Percentiles rank a stretch among this genome's conserved stretches.
These are phyloP conservation scores for Drosophila carrolli DNA, from an alignment of 1,140 invertebrate genomes.

Conservation along the genomic window DNA sequence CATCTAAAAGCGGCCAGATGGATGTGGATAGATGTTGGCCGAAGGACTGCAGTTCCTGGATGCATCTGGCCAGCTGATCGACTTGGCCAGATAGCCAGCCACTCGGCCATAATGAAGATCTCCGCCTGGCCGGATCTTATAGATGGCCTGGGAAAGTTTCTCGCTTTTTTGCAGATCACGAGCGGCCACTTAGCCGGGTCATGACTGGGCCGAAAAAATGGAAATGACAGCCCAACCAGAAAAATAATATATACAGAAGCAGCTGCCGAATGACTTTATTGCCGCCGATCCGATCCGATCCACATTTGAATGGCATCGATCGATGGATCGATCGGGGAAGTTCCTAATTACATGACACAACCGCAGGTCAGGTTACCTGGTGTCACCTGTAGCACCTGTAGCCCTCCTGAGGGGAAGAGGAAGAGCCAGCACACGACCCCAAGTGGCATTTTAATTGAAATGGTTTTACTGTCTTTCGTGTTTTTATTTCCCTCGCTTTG, in stretches of 20 bases:
- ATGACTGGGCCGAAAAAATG: slow-evolving; percentile 27
- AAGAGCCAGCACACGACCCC: slow-evolving; percentile 41
- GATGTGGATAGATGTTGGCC: slow-evolving; percentile 2
- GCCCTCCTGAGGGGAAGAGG: slow-evolving; percentile 16
- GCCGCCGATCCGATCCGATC: slow-evolving; percentile 7
- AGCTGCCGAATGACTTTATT: slow-evolving; percentile 62
- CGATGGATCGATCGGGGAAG: slow-evolving; percentile 47
- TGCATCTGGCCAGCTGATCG: slow-evolving; percentile 34
- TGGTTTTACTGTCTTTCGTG: slow-evolving; percentile 31
- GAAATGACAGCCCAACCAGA: not conserved
- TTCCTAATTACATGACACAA: slow-evolving; percentile 82
- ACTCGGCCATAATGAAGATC: slow-evolving; percentile 51
- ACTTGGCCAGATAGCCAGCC: slow-evolving; percentile 25
- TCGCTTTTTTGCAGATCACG: slow-evolving; percentile 50
- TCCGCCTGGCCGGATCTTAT: slow-evolving; percentile 34
- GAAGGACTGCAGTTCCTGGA: slow-evolving; percentile 20
- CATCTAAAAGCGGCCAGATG: slow-evolving; percentile 6
- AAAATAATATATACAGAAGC: slow-evolving; percentile 18
- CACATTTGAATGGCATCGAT: slow-evolving; percentile 50
- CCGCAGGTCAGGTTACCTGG: slow-evolving; percentile 56
- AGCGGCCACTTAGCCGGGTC: slow-evolving; percentile 55
- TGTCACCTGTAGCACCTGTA: slow-evolving; percentile 45
- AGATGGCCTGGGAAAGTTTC: slow-evolving; percentile 65
- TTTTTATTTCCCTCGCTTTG: not conserved
- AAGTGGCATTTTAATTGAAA: slow-evolving; percentile 78